Percentiles rank a stretch among this genome's conserved stretches.
These are phyloP conservation scores for Drosophila takahashii DNA, from an alignment of 1,140 invertebrate genomes.

Conservation along the genomic window DNA sequence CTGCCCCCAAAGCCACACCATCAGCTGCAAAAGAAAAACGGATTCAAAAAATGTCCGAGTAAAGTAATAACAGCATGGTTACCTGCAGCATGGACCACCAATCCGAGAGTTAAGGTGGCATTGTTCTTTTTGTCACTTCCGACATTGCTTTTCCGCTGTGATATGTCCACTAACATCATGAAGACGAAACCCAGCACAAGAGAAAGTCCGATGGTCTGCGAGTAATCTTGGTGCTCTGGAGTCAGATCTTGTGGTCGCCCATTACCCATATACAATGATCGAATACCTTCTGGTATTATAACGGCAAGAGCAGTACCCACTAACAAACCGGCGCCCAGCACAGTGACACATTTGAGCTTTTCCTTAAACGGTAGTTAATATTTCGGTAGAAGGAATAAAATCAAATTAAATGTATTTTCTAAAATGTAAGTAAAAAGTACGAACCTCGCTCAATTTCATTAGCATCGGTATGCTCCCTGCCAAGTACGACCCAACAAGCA, in stretches of 20 bases:
- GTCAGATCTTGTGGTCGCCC: constrained; percentile 15
- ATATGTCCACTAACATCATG: constrained; percentile 97
- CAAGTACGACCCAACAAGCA: constrained; percentile 97
- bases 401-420: not conserved
- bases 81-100: constrained; percentile 95
- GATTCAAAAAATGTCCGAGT: not conserved
- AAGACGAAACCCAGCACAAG: constrained; percentile 94
- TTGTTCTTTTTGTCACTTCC: constrained; percentile 91
- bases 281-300: constrained; percentile 99
- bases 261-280: constrained; percentile 89
- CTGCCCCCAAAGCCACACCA: constrained; percentile 98
- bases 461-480: constrained; percentile 97
- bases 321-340: constrained; percentile 98
- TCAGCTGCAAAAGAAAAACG: constrained; percentile 89
- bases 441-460: constrained; percentile 95
- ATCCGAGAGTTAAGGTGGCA: constrained; percentile 91
- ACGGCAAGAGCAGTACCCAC: constrained; percentile 98
- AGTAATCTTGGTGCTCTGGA: constrained; percentile 84
- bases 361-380: constrained; percentile 88
- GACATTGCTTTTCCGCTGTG: constrained; percentile 86
- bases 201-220: constrained; percentile 88
- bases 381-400: not conserved
- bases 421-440: constrained; percentile 3
- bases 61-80: not conserved
- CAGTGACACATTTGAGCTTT: constrained; percentile 96